These are phyloP conservation scores for Leptodactylus fallax DNA, from an alignment of 2,797 vertebrate genomes.

Conservation along the genomic window DNA sequence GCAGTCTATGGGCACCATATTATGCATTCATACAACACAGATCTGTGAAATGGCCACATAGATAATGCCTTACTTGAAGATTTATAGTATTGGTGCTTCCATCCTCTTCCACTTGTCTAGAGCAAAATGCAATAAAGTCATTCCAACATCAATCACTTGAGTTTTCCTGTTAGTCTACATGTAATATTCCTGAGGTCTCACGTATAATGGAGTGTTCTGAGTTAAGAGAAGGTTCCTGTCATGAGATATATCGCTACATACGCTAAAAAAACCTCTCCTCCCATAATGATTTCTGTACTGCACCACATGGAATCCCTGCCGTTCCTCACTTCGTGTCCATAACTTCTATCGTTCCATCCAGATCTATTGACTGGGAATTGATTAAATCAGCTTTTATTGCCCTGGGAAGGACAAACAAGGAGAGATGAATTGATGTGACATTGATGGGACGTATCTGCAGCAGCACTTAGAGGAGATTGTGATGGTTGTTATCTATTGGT, in stretches of 20 bases:
- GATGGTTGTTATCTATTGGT: conserved; percentile 19
- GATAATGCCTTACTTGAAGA: neutral
- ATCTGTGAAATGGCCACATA: neutral
- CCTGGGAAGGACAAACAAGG: neutral
- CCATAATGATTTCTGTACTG: neutral
- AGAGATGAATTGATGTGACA: conserved; percentile 27
- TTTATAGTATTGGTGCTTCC: neutral
- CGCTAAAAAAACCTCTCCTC: conserved; percentile 1
- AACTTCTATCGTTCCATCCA: neutral
- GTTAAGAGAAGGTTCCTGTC: neutral
- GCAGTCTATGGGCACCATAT: neutral
- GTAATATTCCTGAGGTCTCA: too few species aligned
- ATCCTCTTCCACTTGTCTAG: neutral
- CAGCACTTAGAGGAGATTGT: conserved; percentile 39
- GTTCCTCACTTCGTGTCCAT: neutral
- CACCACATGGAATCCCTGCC: neutral
- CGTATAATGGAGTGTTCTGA: neutral
- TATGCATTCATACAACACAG: neutral
- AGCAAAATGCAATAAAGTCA: neutral
- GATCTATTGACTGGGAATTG: conserved; percentile 47
- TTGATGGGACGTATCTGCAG: conserved; percentile 28
- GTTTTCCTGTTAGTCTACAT: neutral
- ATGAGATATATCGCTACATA: neutral
- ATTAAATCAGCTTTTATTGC: conserved; percentile 39
- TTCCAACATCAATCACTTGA: neutral